Percentiles rank a stretch among this genome's conserved stretches.
Conservation (phyloP, 2,113 vertebrate species). For the Ictalurus furcatus region DNA sequence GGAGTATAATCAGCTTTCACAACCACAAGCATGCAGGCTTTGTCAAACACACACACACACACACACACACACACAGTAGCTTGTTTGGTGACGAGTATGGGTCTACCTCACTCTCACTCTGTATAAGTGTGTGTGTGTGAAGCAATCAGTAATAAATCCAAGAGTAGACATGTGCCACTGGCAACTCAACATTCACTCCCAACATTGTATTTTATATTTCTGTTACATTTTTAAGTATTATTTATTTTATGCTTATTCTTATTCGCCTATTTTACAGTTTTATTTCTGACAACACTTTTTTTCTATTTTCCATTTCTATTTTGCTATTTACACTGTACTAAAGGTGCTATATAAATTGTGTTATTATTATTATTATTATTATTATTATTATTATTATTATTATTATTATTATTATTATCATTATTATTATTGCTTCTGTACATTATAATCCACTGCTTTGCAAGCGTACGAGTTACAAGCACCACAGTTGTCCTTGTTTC, state of each 20-base stretch:
- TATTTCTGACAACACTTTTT: background rate
- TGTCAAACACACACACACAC: conserved; percentile 1
- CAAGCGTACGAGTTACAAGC: too few species aligned
- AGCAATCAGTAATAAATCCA: background rate
- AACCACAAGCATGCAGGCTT: background rate
- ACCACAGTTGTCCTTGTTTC: too few species aligned
- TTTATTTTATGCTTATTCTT: background rate
- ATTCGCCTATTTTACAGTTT: background rate
- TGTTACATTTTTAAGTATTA: background rate
- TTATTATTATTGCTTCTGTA: too few species aligned
- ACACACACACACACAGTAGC: background rate
- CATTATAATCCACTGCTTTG: too few species aligned
- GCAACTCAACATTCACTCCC: background rate
- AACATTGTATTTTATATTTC: background rate
- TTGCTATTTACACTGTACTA: background rate
- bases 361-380: too few species aligned
- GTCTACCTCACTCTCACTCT: too few species aligned
- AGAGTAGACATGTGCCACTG: conserved; percentile 2
- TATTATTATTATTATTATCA: too few species aligned
- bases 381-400: too few species aligned
- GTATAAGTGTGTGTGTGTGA: background rate
- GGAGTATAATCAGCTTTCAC: conserved; percentile 8
- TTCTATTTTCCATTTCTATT: background rate
- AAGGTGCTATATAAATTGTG: background rate
- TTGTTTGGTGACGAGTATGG: too few species aligned